Base-by-base conservation (phyloP, 2,888 invertebrate species). In the Conus canariensis region DNA sequence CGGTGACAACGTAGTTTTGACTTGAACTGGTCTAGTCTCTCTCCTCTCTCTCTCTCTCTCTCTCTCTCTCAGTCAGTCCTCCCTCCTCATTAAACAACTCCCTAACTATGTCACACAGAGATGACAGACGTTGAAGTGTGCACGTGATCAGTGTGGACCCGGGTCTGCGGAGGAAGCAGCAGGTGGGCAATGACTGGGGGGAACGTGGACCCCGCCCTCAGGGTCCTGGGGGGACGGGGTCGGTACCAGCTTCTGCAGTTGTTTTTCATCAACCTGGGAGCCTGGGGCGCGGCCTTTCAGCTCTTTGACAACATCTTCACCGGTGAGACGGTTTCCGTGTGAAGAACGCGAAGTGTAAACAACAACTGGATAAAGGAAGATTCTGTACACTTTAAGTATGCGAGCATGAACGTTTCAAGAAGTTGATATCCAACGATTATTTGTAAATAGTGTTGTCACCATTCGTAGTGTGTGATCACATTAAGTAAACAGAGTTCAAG, bases 241-340 rank as follows among this genome's bases (percentile, higher is more conserved):
- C 45, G 45, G 45, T 45, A 45, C 45, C 45, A 45, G 45, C 45
- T 45, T 45, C 45, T 45, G 45, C 45, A 45, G 45, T 1, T 45
- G 45, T 4, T 45, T 45, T 2, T 45, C 45, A 45, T 45, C 45
- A 45, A 45, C 45, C 30, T 45, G 45, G 45, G 45, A 45, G 45
- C 45, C 45, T 45, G 45, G 82, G 82, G 82, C 30, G 82, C 45
- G 45, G 82, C 45, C 82, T 82, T 82, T 56, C 82, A 82, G 82
- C 82, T 82, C 45, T 25, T 82, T 16, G 82, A 82, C 82, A 82
- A 82, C 82, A 82, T 82, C 82, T 82, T 82, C 45, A 82, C 56
- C 19, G 82, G 82, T 82, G 45, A 82, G 82, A 16, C 30, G 45
- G 45, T 45, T 45, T 45, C 45, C 45, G 45, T 45, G 45, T 45